Evolutionary conservation across 37 sponge, comb jelly and placozoan genomes (phyloP), one percentile per base, ranked within the genome.

Genomic region (Halisarca cf. caerulea): DNA sequence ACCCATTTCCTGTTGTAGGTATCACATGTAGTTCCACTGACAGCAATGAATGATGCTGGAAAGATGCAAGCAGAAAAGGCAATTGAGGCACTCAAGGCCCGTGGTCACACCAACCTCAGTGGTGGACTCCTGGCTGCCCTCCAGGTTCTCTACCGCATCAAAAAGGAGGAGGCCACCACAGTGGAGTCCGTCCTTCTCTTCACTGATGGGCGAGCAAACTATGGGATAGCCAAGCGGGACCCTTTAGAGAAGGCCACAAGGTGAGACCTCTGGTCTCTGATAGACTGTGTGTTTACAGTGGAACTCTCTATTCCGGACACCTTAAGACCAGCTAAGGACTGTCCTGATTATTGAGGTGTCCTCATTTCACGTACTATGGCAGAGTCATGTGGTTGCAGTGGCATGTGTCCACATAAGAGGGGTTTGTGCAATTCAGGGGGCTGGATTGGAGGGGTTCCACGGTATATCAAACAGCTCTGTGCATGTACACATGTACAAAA

Each of bases 161-260:
- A 88, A 30, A 45, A 54, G 2, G 73, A 47, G 18, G 84, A 90
- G 1, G 84, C 87, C 57, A 86, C 92, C 0, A 68, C 85, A 18
- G 94, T 97, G 25, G 97, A 97, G 86, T 94, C 95, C 7, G 88
- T 97, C 0, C 87, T 97, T 0, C 89, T 97, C 44, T 97, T 97
- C 86, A 97, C 93, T 24, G 97, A 97, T 51, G 97, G 97, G 37
- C 94, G 90, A 86, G 95, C 97, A n/a, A 97, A 97, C 81, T 85
- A 82, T 21, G 97, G 97, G 15, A 91, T 97, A 2, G 78, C 81
- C 21, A 85, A 91, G 27, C 47, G 51, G 20, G 64, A 75, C 25
- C 32, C 83, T 0, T 72, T 97, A 25, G 90, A 84, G 42, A 94
- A 90, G 59, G 97, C 97, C 0, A 94, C 97, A 3, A 91, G 89